A percentile compares a stretch with the other conserved stretches of the same genome.
Conservation (phyloP, 1,140 invertebrate genomes). For the Ruditapes philippinarum region DNA sequence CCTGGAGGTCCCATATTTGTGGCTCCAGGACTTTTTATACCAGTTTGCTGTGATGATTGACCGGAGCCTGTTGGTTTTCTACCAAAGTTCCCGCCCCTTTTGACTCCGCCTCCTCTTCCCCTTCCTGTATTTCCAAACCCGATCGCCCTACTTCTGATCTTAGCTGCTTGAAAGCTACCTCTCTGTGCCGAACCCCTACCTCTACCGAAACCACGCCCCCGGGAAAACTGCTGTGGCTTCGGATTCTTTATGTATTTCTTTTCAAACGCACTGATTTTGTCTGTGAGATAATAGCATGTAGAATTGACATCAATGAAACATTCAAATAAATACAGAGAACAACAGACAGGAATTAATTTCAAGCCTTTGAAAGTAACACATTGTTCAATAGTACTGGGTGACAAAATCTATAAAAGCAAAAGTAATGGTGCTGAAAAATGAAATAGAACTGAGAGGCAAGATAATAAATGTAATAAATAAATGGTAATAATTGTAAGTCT, state of each 20-base stretch:
- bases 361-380: no score
- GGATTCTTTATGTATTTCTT: neutral
- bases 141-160: neutral
- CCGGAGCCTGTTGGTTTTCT: neutral
- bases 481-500: no score
- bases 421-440: no score
- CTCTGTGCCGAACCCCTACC: neutral
- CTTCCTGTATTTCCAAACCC: neutral
- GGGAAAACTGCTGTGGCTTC: neutral
- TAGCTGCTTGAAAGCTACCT: neutral
- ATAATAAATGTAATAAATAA: no score
- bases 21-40: neutral
- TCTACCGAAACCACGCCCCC: neutral
- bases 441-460: no score
- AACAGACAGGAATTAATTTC: no score
- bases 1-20: neutral
- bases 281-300: no score
- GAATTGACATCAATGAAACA: no score
- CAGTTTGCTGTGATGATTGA: neutral
- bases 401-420: no score
- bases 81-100: neutral
- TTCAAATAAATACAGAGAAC: no score
- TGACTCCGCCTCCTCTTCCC: neutral
- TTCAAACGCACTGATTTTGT: no score
- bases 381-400: no score